phyloP scores from a whole-genome alignment of 2,113 vertebrate species.

The Poeciliopsis prolifica region DNA sequence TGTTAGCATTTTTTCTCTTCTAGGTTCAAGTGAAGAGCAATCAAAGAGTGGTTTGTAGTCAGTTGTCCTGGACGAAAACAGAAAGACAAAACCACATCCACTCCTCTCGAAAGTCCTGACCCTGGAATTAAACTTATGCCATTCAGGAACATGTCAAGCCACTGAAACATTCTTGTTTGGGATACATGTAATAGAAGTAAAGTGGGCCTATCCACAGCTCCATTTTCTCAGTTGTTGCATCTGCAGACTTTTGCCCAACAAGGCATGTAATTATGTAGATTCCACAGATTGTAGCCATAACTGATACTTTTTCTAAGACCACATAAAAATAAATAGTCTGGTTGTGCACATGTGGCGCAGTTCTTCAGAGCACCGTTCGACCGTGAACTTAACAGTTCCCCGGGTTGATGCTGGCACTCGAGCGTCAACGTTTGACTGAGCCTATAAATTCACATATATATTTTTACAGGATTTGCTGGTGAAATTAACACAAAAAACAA shows the following conservation, averaged over 20 bases:
- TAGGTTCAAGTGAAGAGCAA: conserved; percentile 49
- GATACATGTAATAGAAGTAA: conserved; percentile 70
- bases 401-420: neutral
- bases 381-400: conserved; percentile 23
- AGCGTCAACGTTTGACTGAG: conserved; percentile 33
- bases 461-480: neutral
- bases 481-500: neutral
- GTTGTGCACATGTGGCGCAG: conserved; percentile 58
- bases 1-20: conserved; percentile 22
- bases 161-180: conserved; percentile 73
- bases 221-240: conserved; percentile 59
- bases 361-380: conserved; percentile 29
- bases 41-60: conserved; percentile 60
- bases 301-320: conserved; percentile 54
- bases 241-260: conserved; percentile 48
- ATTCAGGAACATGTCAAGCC: conserved; percentile 68
- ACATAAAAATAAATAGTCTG: conserved; percentile 68
- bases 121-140: conserved; percentile 60
- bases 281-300: conserved; percentile 73
- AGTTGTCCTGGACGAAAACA: conserved; percentile 41
- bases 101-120: conserved; percentile 65
- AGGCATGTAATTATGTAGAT: conserved; percentile 70
- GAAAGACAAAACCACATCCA: conserved; percentile 45
- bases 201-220: conserved; percentile 70
- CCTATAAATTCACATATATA: conserved; percentile 13